Conservation (phyloP, 2,113 vertebrate species). For the Trichomycterus rosablanca region DNA sequence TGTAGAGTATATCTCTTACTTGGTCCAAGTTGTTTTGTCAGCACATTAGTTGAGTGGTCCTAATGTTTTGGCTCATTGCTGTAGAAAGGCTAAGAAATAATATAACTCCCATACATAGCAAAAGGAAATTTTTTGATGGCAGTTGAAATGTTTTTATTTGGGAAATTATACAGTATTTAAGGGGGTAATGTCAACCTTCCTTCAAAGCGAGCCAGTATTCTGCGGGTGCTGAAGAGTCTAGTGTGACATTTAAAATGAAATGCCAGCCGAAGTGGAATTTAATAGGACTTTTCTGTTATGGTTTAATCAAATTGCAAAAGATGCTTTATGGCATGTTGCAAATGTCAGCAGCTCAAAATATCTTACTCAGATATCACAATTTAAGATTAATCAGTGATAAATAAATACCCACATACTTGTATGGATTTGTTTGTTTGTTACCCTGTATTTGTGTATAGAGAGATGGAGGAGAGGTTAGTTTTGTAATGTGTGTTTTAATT, state of each 20-base stretch:
- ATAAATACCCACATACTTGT: constrained; percentile 24
- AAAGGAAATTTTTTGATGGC: constrained; percentile 16
- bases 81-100: too few species aligned
- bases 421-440: constrained; percentile 27
- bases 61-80: too few species aligned
- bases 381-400: constrained; percentile 22
- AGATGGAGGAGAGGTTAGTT: constrained; percentile 3
- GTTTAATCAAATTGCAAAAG: constrained; percentile 34
- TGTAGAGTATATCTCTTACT: too few species aligned
- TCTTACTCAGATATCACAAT: constrained; percentile 18
- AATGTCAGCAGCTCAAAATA: constrained; percentile 42
- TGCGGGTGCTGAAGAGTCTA: constrained; percentile 27
- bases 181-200: constrained; percentile 39
- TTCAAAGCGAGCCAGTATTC: background rate
- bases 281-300: constrained; percentile 32
- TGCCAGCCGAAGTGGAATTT: constrained; percentile 38
- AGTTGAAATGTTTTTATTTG: constrained; percentile 38
- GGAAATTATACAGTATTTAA: constrained; percentile 31
- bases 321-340: constrained; percentile 36
- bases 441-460: constrained; percentile 12
- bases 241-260: constrained; percentile 52
- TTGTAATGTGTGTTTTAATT: constrained; percentile 37
- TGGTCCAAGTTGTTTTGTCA: too few species aligned
- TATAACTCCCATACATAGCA: constrained; percentile 1
- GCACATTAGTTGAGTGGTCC: too few species aligned